phyloP scores from a whole-genome alignment of 2,888 invertebrate species.

The Norana najaformis region DNA sequence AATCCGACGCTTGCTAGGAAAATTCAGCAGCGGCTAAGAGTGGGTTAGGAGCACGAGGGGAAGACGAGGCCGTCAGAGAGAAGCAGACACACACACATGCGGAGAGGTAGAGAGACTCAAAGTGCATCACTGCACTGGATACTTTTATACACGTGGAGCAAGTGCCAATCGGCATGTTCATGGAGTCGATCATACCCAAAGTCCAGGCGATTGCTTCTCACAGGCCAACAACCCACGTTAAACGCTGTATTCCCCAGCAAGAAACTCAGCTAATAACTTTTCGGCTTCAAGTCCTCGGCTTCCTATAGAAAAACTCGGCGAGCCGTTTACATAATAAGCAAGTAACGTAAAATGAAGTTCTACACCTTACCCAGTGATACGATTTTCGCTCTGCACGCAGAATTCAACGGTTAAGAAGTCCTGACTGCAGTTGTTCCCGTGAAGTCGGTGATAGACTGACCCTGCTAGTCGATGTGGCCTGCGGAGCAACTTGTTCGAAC shows the following conservation, averaged over 20 bases:
- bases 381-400: background rate
- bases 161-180: background rate
- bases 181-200: background rate
- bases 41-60: background rate
- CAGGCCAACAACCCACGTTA: background rate
- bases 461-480: background rate
- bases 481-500: background rate
- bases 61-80: background rate
- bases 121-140: background rate
- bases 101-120: background rate
- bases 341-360: background rate
- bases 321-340: background rate
- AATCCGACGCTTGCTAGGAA: background rate
- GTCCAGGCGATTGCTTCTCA: background rate
- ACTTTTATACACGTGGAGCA: background rate
- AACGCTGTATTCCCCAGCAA: background rate
- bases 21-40: too few species aligned
- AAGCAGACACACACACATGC: background rate
- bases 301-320: background rate
- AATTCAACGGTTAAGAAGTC: background rate
- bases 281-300: background rate
- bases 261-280: background rate
- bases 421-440: background rate
- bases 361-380: background rate
- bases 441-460: background rate